These are phyloP conservation scores for Picus viridis DNA, from an alignment of 2,797 vertebrate genomes.

Conservation along the genomic window DNA sequence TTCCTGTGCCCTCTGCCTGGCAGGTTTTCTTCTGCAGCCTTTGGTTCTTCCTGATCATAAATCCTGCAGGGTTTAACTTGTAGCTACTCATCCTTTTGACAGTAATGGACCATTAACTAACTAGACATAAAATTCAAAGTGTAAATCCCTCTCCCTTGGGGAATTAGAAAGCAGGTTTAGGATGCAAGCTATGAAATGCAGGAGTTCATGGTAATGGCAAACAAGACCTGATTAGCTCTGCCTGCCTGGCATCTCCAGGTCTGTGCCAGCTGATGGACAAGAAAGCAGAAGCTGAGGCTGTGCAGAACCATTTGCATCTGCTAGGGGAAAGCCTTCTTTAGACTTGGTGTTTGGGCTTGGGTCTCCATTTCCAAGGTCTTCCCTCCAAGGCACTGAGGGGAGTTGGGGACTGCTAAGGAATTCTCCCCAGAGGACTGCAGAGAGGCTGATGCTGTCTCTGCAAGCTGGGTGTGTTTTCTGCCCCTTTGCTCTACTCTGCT, in stretches of 20 bases:
- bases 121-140: slow-evolving; percentile 67
- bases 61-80: slow-evolving; percentile 65
- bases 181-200: slow-evolving; percentile 56
- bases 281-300: neutral
- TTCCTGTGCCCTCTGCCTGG: neutral
- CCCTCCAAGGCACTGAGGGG: neutral
- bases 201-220: slow-evolving; percentile 40
- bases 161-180: slow-evolving; percentile 63
- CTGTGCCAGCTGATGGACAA: neutral
- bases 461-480: neutral
- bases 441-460: neutral
- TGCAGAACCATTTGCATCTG: neutral
- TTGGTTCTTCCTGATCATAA: slow-evolving; percentile 37
- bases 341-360: neutral
- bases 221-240: slow-evolving; percentile 55
- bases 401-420: neutral
- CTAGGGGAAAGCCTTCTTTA: neutral
- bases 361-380: neutral
- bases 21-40: neutral
- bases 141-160: slow-evolving; percentile 64
- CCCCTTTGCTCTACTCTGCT: too few relatives aligned
- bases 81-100: slow-evolving; percentile 67
- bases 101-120: slow-evolving; percentile 75
- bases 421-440: neutral
- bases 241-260: neutral